Evolutionary conservation across 2,113 vertebrate species (phyloP).

Genomic region (Heterotilapia buettikoferi): DNA sequence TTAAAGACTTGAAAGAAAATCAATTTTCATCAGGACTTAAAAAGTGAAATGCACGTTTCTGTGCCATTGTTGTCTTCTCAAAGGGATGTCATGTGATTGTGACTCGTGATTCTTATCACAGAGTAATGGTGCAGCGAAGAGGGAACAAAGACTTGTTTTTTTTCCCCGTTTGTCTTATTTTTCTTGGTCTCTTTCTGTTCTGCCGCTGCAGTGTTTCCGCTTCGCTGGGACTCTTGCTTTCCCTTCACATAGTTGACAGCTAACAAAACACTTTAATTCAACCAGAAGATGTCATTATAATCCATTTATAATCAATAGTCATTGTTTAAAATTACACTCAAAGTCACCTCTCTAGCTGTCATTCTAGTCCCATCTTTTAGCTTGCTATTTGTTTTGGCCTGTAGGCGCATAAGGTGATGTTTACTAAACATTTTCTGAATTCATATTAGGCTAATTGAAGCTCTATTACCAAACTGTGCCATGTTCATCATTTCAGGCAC

Average conservation of each 20-base stretch:
- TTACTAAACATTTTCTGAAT: background rate
- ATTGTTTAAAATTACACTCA: background rate
- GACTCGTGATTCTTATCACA: background rate
- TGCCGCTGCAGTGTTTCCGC: background rate
- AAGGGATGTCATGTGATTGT: background rate
- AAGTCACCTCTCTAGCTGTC: background rate
- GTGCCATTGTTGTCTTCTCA: background rate
- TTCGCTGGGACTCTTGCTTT: accelerated
- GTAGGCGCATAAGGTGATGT: background rate
- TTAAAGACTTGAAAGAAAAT: background rate
- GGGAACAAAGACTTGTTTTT: background rate
- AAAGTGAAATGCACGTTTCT: background rate
- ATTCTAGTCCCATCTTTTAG: accelerated
- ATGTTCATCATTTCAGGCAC: background rate
- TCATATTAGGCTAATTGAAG: background rate
- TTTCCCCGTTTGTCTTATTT: background rate
- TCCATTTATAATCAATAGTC: background rate
- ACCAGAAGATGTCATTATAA: background rate
- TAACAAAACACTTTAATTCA: background rate
- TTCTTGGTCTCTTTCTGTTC: background rate
- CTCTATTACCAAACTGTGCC: background rate
- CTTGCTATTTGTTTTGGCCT: background rate
- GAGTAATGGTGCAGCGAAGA: background rate
- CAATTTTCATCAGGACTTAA: background rate
- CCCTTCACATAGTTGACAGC: background rate